Conservation (phyloP, 1,140 invertebrate species). For the Episyrphus balteatus region DNA sequence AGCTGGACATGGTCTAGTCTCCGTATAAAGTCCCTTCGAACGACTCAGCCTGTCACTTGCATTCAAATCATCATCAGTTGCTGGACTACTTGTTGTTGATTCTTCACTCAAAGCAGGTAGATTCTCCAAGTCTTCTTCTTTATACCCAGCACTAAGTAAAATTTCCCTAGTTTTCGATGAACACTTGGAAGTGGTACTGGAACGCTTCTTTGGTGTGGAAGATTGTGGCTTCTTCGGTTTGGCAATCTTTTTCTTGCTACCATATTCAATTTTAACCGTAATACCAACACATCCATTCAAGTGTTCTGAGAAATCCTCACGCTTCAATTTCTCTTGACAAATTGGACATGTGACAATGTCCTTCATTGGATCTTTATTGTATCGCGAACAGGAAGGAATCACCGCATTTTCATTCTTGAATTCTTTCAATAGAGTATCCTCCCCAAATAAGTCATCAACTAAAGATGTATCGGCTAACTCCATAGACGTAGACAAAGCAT, state of each 20-base stretch:
- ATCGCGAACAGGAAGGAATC: slow-evolving; percentile 11
- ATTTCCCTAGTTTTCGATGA: slow-evolving; percentile 4
- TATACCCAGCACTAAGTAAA: slow-evolving; percentile 16
- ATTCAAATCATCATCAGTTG: slow-evolving; percentile 6
- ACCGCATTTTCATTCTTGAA: slow-evolving; percentile 24
- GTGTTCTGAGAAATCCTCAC: slow-evolving; percentile 20
- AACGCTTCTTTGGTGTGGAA: background rate
- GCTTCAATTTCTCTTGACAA: slow-evolving; percentile 27
- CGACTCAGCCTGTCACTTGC: slow-evolving; percentile 17
- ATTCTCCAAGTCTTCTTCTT: slow-evolving; percentile 10
- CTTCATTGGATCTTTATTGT: slow-evolving; percentile 9
- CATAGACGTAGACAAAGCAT: slow-evolving; percentile 4
- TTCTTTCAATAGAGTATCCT: slow-evolving; percentile 18
- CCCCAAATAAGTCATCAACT: slow-evolving; percentile 22
- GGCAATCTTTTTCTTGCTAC: slow-evolving; percentile 3
- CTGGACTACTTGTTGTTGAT: slow-evolving; percentile 10
- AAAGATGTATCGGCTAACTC: slow-evolving; percentile 20
- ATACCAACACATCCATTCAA: slow-evolving; percentile 29
- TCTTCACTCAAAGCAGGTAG: slow-evolving; percentile 4
- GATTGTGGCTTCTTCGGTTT: slow-evolving; percentile 1
- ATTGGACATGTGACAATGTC: slow-evolving; percentile 36
- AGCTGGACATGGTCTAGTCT: slow-evolving; percentile 43
- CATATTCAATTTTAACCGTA: slow-evolving; percentile 10
- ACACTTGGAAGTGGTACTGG: background rate
- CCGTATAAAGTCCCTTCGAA: slow-evolving; percentile 14